Base-by-base conservation (phyloP, 2,797 vertebrate genomes). In the Novumbra hubbsi region DNA sequence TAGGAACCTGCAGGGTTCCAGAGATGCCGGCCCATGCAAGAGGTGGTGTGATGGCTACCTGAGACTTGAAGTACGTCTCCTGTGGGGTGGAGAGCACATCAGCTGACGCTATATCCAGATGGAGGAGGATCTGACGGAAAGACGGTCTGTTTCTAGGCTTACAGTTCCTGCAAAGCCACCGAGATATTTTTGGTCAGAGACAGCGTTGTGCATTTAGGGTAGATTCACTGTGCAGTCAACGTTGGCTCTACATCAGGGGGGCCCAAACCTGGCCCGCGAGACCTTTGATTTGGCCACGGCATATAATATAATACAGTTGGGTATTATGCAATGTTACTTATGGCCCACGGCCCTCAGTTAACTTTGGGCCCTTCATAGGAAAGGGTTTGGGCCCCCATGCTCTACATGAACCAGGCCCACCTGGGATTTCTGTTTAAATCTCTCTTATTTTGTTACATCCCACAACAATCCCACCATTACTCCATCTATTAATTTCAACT, bases 21-120 rank as follows among this genome's bases (percentile, higher is more conserved):
- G 41, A 45, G 41, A 45, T 1, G 41, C 41, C 7, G 41, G 41
- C 41, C 41, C 9, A 45, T 8, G 7, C 41, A 4, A 8, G 41
- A 66, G 30, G 15, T 66, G n/a, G 21, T 24, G 21, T 68, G n/a
- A 69, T 19, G 12, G 71, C 0, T 83, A 97, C 97, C 96, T 98
- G 97, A 80, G 96, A 98, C 88, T 97, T 96, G 89, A 98, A 99
- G 86, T 99, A 99, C 0, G 97, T 99, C 89, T 99, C 97, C 74
- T 99, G 97, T 0, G 97, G 95, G 41, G 97, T 98, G 80, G 96
- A 98, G 55, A 99, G 93, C 0, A 99, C 94, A 19, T 98, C 97
- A 0, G 97, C 97, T 0, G 97, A 97, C 1, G 97, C 97, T 4
- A 98, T 99, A 85, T 98, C 97, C 84, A 99, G 92, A 81, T 99